phyloP scores from a whole-genome alignment of 2,797 vertebrate species.

The Pseudomugil tenellus region DNA sequence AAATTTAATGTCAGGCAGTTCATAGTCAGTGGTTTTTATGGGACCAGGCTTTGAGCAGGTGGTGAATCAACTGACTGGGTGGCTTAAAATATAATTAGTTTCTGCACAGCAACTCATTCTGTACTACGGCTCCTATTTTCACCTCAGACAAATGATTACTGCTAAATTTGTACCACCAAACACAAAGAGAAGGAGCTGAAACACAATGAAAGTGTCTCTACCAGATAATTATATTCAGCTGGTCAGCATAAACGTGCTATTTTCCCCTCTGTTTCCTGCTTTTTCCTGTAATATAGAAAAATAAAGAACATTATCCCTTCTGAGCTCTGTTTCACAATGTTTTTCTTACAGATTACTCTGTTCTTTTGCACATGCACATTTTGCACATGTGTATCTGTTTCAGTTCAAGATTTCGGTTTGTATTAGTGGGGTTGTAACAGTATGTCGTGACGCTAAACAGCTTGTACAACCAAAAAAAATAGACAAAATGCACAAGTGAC shows the following conservation, averaged over 20 bases:
- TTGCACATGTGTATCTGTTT: not conserved
- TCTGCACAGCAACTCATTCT: not conserved
- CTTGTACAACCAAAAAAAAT: slow-evolving; percentile 14
- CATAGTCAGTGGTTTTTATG: slow-evolving; percentile 1
- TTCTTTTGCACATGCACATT: not conserved
- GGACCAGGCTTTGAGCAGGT: slow-evolving; percentile 3
- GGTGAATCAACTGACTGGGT: not conserved
- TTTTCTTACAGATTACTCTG: not conserved
- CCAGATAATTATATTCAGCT: not conserved
- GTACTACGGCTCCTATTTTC: not conserved
- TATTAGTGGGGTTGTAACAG: not conserved
- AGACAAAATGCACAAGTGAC: not conserved
- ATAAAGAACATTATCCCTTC: too few species aligned
- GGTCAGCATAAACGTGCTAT: slow-evolving; percentile 6
- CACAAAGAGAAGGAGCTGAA: not conserved
- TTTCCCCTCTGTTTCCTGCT: not conserved
- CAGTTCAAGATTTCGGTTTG: slow-evolving; percentile 3
- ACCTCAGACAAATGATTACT: not conserved
- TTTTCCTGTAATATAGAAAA: too few species aligned
- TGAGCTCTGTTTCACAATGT: too few species aligned
- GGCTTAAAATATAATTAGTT: not conserved
- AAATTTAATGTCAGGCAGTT: slow-evolving; percentile 22
- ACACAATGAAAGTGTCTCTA: not conserved
- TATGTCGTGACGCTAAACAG: not conserved
- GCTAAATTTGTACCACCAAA: not conserved